These are phyloP conservation scores for Ladona fulva DNA, from an alignment of 1,140 invertebrate species.

Conservation along the genomic window DNA sequence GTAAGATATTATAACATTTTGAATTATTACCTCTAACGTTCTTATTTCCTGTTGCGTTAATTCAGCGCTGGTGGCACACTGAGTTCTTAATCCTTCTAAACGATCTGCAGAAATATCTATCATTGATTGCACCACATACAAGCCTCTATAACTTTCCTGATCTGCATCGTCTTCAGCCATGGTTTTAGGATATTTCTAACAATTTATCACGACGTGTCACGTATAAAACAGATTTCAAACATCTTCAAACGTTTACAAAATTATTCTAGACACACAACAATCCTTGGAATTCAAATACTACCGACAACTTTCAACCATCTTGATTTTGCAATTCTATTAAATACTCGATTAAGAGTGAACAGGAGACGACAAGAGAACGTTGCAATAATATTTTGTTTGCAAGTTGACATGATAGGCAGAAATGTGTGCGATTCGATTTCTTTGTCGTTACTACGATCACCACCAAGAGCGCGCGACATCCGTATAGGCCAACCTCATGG, in stretches of 20 bases:
- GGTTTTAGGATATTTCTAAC: not conserved
- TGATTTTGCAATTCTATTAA: constrained; percentile 10
- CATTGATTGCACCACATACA: constrained; percentile 74
- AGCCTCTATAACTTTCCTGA: constrained; percentile 45
- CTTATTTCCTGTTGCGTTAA: constrained; percentile 92
- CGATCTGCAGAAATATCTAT: constrained; percentile 89
- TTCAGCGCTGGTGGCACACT: constrained; percentile 84
- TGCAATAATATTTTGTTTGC: not conserved
- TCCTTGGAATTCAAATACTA: not conserved
- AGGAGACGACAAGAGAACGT: not conserved
- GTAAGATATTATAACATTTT: no score
- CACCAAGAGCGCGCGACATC: no score
- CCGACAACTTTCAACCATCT: not conserved
- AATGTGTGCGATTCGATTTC: no score
- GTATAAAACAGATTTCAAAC: not conserved
- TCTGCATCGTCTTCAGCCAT: constrained; percentile 41
- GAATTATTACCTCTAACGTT: constrained; percentile 67
- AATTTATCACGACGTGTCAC: not conserved
- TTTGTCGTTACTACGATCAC: no score
- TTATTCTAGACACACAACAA: not conserved
- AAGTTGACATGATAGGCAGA: not conserved
- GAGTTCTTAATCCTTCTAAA: constrained; percentile 80
- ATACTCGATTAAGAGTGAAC: not conserved
- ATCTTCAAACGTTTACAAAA: not conserved
- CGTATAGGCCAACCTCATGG: no score